These are phyloP conservation scores for Calameuta filiformis DNA, from an alignment of 2,888 invertebrate genomes.

Conservation along the genomic window DNA sequence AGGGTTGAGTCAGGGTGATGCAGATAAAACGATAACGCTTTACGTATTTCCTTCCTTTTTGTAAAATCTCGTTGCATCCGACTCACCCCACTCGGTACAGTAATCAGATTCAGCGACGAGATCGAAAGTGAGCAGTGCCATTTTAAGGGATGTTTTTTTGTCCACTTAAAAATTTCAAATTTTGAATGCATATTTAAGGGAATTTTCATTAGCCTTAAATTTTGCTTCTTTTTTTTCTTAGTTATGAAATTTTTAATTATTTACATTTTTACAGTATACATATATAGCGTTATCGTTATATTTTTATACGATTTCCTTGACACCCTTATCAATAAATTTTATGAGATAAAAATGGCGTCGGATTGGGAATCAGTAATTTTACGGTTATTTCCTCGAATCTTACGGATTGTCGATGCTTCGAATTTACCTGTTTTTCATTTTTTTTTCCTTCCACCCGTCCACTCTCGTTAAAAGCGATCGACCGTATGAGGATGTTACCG, in stretches of 20 bases:
- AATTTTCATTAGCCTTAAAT: background rate
- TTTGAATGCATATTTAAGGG: background rate
- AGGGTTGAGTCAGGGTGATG: background rate
- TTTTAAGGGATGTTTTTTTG: background rate
- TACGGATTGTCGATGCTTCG: background rate
- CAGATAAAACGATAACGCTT: background rate
- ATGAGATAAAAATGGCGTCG: background rate
- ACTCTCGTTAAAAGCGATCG: constrained; percentile 28
- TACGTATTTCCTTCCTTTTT: background rate
- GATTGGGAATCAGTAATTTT: background rate
- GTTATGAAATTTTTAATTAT: too few species aligned
- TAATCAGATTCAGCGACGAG: background rate
- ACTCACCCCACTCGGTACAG: background rate
- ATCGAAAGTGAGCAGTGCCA: background rate
- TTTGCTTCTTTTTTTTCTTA: too few species aligned
- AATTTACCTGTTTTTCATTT: constrained; percentile 1
- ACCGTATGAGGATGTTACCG: constrained; percentile 22
- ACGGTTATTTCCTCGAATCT: background rate
- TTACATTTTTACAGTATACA: too few species aligned
- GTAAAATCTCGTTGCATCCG: background rate
- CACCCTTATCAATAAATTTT: background rate
- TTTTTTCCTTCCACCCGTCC: background rate
- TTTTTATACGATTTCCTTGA: background rate
- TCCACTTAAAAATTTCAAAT: background rate
- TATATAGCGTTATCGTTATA: too few species aligned